Percentiles rank a stretch among this genome's conserved stretches.
phyloP scores from a whole-genome alignment of 2,113 vertebrate genomes.

The Vicugna pacos region DNA sequence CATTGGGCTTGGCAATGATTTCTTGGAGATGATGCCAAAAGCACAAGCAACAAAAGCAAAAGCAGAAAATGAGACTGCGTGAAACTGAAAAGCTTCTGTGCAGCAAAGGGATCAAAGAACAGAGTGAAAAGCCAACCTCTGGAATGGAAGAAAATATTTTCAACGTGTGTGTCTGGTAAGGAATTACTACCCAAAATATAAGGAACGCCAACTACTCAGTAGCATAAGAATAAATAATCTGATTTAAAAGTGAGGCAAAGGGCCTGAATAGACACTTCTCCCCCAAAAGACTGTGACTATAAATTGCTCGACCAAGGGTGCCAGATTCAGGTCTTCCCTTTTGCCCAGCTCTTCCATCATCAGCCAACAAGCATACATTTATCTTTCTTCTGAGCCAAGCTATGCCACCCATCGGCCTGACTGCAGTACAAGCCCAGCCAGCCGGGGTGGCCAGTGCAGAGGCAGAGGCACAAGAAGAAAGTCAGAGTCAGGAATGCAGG shows the following conservation, averaged over 20 bases:
- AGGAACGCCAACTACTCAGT: neutral
- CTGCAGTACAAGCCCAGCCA: neutral
- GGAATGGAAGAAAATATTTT: neutral
- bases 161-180: neutral
- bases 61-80: neutral
- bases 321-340: neutral
- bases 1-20: neutral
- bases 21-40: neutral
- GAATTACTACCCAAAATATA: neutral
- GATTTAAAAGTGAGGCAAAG: neutral
- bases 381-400: neutral
- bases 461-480: neutral
- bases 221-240: neutral
- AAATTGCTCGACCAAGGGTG: neutral
- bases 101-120: neutral
- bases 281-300: neutral
- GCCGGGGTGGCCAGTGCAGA: neutral
- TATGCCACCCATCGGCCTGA: rapidly evolving
- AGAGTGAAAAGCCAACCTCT: neutral
- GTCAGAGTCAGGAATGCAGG: neutral
- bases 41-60: neutral
- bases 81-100: neutral
- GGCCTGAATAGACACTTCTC: neutral
- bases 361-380: rapidly evolving
- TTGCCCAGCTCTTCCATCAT: neutral